Percentiles rank a stretch among this genome's conserved stretches.
phyloP scores from a whole-genome alignment of 2,797 vertebrate species.

The Syngnathus acus region DNA sequence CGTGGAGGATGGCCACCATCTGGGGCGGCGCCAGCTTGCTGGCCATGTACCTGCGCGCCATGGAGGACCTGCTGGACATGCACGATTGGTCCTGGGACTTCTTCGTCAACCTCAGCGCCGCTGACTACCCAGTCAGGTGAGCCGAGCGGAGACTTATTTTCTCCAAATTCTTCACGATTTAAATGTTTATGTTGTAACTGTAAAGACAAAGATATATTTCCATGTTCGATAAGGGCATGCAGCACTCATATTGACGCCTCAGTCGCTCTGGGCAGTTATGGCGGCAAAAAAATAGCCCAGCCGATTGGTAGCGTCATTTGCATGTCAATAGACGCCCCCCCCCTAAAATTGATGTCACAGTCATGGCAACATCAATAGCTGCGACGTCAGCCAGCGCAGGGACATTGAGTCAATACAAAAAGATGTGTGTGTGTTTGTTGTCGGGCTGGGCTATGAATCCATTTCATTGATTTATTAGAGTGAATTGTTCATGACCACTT shows the following conservation, averaged over 20 bases:
- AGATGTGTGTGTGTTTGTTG: too few relatives aligned
- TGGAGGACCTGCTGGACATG: conserved; percentile 91
- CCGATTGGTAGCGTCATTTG: not conserved
- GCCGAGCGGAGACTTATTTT: conserved; percentile 3
- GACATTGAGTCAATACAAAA: too few relatives aligned
- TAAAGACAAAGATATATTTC: too few relatives aligned
- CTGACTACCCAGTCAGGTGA: conserved; percentile 96
- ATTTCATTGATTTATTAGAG: too few relatives aligned
- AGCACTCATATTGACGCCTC: not conserved
- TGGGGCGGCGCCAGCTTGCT: conserved; percentile 96
- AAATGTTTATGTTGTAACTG: too few relatives aligned
- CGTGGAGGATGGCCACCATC: conserved; percentile 96
- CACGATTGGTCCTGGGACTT: conserved; percentile 96
- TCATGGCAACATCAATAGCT: too few relatives aligned
- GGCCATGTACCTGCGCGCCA: conserved; percentile 88
- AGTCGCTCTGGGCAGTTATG: not conserved
- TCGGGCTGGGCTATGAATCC: too few relatives aligned
- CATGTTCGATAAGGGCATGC: too few relatives aligned
- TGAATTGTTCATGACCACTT: not conserved
- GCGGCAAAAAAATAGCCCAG: not conserved
- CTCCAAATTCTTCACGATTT: too few relatives aligned
- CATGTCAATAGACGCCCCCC: not conserved
- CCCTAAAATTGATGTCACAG: too few relatives aligned
- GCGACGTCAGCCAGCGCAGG: too few relatives aligned
- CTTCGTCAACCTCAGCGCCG: conserved; percentile 97